These are phyloP conservation scores for Toxotes lorentzi DNA, from an alignment of 2,797 vertebrate genomes.

Conservation along the genomic window DNA sequence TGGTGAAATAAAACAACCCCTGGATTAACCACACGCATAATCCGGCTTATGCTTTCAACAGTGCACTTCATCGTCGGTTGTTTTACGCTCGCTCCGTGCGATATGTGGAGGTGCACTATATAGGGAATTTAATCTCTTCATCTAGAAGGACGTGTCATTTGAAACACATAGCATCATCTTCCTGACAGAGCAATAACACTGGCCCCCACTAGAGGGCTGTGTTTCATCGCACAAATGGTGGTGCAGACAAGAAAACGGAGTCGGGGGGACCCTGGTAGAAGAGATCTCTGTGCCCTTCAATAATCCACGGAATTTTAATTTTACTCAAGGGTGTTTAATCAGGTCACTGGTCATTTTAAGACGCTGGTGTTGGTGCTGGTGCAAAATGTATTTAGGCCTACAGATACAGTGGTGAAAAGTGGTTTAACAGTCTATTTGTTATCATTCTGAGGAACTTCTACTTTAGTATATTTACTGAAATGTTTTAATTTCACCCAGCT, in stretches of 20 bases:
- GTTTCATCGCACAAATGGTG: constrained; percentile 9
- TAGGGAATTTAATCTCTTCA: constrained; percentile 54
- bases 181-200: background rate
- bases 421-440: too few species aligned
- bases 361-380: too few species aligned
- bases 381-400: too few species aligned
- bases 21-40: background rate
- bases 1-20: background rate
- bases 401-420: too few species aligned
- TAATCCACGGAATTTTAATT: background rate
- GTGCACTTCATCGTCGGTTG: too few species aligned
- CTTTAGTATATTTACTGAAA: background rate
- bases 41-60: background rate
- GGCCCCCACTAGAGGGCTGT: constrained; percentile 38
- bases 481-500: background rate
- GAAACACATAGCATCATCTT: constrained; percentile 25
- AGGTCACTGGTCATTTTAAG: background rate
- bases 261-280: too few species aligned
- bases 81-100: background rate
- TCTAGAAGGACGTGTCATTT: constrained; percentile 47
- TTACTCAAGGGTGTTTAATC: background rate
- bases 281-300: background rate
- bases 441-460: background rate
- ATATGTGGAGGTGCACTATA: background rate
- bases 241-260: too few species aligned